Conservation (phyloP, 2,113 vertebrate genomes). For the Phrynosoma blainvillii region DNA sequence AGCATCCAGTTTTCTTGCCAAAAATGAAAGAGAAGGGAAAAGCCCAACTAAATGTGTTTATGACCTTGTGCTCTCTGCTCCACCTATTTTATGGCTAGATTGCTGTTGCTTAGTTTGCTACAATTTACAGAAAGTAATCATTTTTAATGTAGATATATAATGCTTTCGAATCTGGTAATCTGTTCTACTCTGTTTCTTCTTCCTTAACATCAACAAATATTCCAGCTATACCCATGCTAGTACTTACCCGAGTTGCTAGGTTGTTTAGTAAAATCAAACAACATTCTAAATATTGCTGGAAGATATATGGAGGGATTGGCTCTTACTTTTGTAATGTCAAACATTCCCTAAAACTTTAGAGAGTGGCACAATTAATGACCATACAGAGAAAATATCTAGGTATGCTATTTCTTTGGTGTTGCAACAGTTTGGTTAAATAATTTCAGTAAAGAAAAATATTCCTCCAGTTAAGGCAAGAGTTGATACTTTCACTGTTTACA, state of each 20-base stretch:
- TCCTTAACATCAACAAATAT: not conserved
- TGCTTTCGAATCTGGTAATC: not conserved
- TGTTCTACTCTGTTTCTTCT: not conserved
- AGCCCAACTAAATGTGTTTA: constrained; percentile 13
- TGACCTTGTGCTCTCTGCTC: constrained; percentile 15
- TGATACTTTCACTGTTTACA: not conserved
- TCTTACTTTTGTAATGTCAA: not conserved
- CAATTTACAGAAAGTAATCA: not conserved
- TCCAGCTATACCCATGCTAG: too few relatives aligned
- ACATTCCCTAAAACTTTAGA: not conserved
- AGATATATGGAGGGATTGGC: not conserved
- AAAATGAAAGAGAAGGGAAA: not conserved
- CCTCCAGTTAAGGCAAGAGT: not conserved
- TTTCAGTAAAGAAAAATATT: not conserved
- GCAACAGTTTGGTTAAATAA: not conserved
- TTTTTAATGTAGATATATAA: not conserved
- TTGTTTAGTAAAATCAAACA: too few relatives aligned
- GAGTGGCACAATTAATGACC: not conserved
- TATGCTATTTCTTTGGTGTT: not conserved
- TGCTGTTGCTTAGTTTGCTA: not conserved
- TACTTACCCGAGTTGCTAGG: not conserved
- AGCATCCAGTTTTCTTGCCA: constrained; percentile 14
- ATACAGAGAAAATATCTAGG: not conserved
- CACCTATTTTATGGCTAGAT: constrained; percentile 25
- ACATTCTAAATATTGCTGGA: not conserved